These are phyloP conservation scores for Lepus timidus DNA, from an alignment of 2,113 vertebrate genomes.

Conservation along the genomic window DNA sequence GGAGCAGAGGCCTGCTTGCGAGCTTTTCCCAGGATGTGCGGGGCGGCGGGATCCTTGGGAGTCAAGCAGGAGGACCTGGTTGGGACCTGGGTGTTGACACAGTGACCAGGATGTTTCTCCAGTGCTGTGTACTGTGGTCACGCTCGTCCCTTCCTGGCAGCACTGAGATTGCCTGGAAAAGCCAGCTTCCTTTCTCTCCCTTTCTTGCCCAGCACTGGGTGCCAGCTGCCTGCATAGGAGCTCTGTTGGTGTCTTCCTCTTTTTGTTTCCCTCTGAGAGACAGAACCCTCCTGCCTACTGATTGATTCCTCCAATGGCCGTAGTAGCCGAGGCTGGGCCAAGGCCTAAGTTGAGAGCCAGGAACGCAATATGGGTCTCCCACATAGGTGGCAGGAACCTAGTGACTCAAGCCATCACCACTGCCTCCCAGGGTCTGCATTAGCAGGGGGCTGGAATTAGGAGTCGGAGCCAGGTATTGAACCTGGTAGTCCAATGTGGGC, in stretches of 20 bases:
- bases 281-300: too few species aligned
- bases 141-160: not conserved
- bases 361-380: too few species aligned
- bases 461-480: too few species aligned
- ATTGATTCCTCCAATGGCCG: too few species aligned
- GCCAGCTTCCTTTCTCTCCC: not conserved
- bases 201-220: not conserved
- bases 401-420: too few species aligned
- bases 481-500: too few species aligned
- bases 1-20: constrained; percentile 64
- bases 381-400: too few species aligned
- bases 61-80: accelerated
- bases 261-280: too few species aligned
- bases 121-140: not conserved
- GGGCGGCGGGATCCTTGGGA: not conserved
- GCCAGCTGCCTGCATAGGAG: not conserved
- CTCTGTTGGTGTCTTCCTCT: not conserved
- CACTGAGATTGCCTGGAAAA: not conserved
- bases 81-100: not conserved
- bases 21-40: constrained; percentile 26
- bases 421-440: too few species aligned
- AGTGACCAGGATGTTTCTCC: not conserved
- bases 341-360: too few species aligned
- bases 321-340: too few species aligned
- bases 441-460: too few species aligned